These are phyloP conservation scores for Drosophila kambysellisi DNA, from an alignment of 2,888 invertebrate species.

Conservation along the genomic window DNA sequence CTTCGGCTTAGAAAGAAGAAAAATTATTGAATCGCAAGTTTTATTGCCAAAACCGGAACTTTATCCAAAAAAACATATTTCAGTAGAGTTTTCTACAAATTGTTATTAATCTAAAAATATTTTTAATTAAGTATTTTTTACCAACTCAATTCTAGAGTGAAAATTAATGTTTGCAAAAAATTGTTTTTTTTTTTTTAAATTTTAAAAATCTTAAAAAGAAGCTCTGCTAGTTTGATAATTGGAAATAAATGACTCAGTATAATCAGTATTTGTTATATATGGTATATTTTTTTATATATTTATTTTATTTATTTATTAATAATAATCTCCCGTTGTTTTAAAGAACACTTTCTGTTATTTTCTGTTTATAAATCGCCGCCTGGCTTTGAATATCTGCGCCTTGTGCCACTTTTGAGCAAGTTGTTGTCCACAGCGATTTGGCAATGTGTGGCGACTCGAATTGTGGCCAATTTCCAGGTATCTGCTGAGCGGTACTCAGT, in stretches of 20 bases:
- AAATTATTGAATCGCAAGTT: background rate
- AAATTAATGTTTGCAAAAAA: accelerated
- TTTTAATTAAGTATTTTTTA: background rate
- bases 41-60: background rate
- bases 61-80: background rate
- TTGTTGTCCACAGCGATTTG: constrained; percentile 37
- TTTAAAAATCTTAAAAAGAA: background rate
- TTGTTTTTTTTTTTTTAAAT: background rate
- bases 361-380: background rate
- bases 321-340: background rate
- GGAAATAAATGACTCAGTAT: background rate
- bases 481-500: constrained; percentile 26
- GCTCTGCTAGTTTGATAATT: background rate
- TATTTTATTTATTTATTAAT: background rate
- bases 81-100: background rate
- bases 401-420: constrained; percentile 4
- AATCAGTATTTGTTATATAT: background rate
- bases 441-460: constrained; percentile 44
- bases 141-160: background rate
- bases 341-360: background rate
- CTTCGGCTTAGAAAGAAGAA: background rate
- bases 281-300: background rate
- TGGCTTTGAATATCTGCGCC: background rate
- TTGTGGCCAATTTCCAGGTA: constrained; percentile 64
- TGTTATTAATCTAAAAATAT: background rate